Evolutionary conservation across 2,113 vertebrate species (phyloP), one percentile per base, ranked within the genome.

Genomic region (Macrotis lagotis): DNA sequence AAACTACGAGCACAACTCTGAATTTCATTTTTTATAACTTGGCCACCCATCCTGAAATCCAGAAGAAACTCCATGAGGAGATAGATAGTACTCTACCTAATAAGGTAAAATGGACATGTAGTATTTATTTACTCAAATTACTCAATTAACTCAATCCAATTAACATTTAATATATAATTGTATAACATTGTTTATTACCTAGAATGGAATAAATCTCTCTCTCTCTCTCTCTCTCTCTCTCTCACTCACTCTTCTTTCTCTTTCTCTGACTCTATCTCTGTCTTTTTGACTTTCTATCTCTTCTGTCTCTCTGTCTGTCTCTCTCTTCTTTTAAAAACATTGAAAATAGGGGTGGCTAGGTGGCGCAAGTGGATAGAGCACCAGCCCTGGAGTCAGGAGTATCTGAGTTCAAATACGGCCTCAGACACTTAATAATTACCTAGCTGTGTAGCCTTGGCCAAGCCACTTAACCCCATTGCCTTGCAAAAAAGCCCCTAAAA

Each of bases 41-140:
- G 96, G 99, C 99, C 55, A 98, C 89, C 0, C 96, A 99, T 95
- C 99, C 99, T 3, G 95, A 99, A 0, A 95, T 97, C 88, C 98
- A 99, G 97, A 98, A 98, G 93, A 97, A 1, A 3, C 97, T 99
- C 3, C 99, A 98, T 92, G 96, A 99, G 0, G 98, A 99, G 95
- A 98, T 99, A 0, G 98, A 99, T 66, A 88, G 96, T 16, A 95
- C 96, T 55, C 98, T 99, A 91, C 98, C 99, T 37, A 93, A 98
- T 59, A 98, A 99, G 97, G 99, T 99, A 50, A 95, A 53, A 66
- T 50, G 14, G 16, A 19, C 66, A 83, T 44, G 19, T 83, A 44
- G 44, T 83, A 12, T 4, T 66, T 66, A 44, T 83, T 83, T 83
- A 44, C n/a, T 83, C 66, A 44, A 22, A 44, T 83, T 83, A 22